Evolutionary conservation across 64 coral and sea anemone genomes (phyloP), one percentile per base, ranked within the genome.

Genomic region (Exaiptasia diaphana): DNA sequence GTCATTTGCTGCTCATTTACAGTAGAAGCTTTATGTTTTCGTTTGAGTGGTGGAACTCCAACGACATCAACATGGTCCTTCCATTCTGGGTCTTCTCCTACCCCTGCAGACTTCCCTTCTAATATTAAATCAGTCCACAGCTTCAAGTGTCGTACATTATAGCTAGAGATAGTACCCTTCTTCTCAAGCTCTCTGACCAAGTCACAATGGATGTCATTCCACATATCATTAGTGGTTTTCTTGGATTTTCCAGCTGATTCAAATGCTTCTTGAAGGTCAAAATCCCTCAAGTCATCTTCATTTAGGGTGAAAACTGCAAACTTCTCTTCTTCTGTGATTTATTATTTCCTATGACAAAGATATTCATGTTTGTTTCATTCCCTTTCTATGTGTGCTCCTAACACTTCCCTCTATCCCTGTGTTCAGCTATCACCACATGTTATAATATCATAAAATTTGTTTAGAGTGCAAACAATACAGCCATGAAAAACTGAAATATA

Each of bases 51-150:
- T 56, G 69, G 41, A 25, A 60, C 37, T 2, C 22, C 34, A 7
- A 86, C 71, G 4, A 41, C 36, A 7, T 74, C 83, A 64, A 86
- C 12, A 52, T 48, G 38, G 20, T 44, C 24, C 20, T 86, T 58
- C 68, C 68, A 42, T 5, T 71, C 5, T 18, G 68, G 37, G 17
- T 71, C 68, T 10, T 71, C 68, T 23, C 25, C 42, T 10, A 9
- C 9, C 6, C 0, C 68, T 34, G 37, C 29, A 14, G 20, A 23
- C 10, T 43, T 71, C 17, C 68, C 15, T 40, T 46, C 42, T 18
- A 71, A n/a, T 34, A 71, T 71, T 38, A 33, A 17, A 30, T 67
- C 62, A 21, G 68, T 71, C 48, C 73, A 76, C 32, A 76, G 10
- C 25, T 76, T 76, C 22, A 76, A 24, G 44, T 75, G 71, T 56